Evolutionary conservation across 2,113 vertebrate species (phyloP), one percentile per base, ranked within the genome.

Genomic region (Orientallactaga bullata): DNA sequence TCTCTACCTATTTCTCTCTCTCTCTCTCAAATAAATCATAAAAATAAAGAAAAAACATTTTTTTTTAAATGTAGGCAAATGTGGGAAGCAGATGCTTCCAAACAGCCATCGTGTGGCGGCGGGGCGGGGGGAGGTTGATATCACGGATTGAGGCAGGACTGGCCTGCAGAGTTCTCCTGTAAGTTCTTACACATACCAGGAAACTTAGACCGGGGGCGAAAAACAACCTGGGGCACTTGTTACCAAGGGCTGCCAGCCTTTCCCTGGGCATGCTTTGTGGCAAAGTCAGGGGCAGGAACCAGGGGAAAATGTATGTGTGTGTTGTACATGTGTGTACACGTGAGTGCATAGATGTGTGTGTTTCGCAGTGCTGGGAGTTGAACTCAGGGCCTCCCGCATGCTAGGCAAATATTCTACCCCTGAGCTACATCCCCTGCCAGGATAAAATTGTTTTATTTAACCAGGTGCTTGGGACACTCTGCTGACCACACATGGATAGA

Each of bases 121-220:
- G 55, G 47, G 37, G 68, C 0, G 0, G 6, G 60, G 35, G 26
- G 26, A 7, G 28, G n/a, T n/a, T 37, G 69, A 47, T 8, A 8
- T 47, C 8, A 47, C 8, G 84, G 17, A 15, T 35, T 23, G 18
- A 69, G 81, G 35, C 85, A 78, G 85, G 68, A 37, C 66, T 65
- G 37, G 63, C 63, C 9, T 15, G 23, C 61, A 18, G n/a, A 32
- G 51, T 17, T 24, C 58, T n/a, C 37, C 35, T 35, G 10, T 3
- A 2, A 72, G 69, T 42, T n/a, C 42, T 42, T 69, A 71, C 35
- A 42, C 65, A 66, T 24, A 51, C n/a, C 13, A 21, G 55, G 63
- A 21, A 60, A n/a, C 24, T 55, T 24, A 2, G 30, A 58, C 13
- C 73, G 16, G 80, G 20, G 55, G 1, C 76, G 32, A 26, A 23